Evolutionary conservation across 2,113 vertebrate genomes (phyloP).

Genomic region (Sinocyclocheilus rhinocerous): DNA sequence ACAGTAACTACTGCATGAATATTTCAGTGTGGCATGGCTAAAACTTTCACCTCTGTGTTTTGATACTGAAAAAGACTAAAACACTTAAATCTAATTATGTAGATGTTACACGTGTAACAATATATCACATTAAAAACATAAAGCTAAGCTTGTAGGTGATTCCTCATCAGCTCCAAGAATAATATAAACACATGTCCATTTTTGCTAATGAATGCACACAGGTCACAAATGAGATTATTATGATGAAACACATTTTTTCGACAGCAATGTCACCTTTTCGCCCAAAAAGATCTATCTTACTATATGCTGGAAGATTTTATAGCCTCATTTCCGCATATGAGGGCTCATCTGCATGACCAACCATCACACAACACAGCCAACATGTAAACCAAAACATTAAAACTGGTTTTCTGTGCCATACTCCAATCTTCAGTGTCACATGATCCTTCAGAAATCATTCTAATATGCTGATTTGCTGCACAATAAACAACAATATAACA

Average conservation of each 20-base stretch:
- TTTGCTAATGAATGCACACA: neutral
- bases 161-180: neutral
- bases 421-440: too few species aligned
- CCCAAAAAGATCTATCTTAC: neutral
- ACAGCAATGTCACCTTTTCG: neutral
- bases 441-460: too few species aligned
- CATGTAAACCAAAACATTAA: conserved; percentile 1
- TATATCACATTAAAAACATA: neutral
- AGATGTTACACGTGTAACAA: neutral
- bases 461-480: too few species aligned
- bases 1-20: neutral
- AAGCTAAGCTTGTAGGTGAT: neutral
- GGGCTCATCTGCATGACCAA: neutral
- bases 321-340: neutral
- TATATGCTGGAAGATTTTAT: neutral
- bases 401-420: conserved; percentile 11
- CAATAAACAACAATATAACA: too few species aligned
- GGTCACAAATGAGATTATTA: neutral
- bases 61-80: neutral
- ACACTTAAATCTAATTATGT: neutral
- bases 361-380: neutral
- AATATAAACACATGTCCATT: neutral
- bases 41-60: conserved; percentile 1
- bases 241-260: too few species aligned
- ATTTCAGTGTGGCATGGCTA: conserved; percentile 4